Conservation (phyloP, 2,888 invertebrate species). For the Tortrix viridana region DNA sequence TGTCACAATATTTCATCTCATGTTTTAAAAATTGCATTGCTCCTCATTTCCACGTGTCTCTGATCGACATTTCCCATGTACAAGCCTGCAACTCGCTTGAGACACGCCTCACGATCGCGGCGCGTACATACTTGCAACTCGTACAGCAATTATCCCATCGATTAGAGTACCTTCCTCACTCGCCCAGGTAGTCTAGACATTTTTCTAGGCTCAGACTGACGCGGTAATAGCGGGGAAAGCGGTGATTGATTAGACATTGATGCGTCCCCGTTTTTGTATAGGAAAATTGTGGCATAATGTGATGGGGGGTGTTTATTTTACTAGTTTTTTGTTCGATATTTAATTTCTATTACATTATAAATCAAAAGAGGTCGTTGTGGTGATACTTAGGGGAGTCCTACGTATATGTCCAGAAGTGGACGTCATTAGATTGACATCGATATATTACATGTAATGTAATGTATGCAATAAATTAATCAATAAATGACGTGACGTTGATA, state of each 20-base stretch:
- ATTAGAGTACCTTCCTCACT: conserved; percentile 47
- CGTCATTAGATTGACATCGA: no score
- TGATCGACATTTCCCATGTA: not conserved
- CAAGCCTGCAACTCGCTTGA: not conserved
- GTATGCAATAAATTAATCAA: no score
- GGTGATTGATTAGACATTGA: conserved; percentile 33
- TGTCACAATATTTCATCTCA: no score
- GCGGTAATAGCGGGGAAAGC: conserved; percentile 32
- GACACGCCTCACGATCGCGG: conserved; percentile 8
- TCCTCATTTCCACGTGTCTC: not conserved
- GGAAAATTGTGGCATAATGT: conserved; percentile 6
- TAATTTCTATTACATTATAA: no score
- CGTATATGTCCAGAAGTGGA: no score
- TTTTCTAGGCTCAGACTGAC: conserved; percentile 22
- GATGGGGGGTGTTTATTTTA: not conserved
- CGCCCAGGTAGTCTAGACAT: conserved; percentile 17
- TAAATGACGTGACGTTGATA: no score
- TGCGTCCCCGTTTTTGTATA: conserved; percentile 27
- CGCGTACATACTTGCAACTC: not conserved
- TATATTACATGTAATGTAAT: no score
- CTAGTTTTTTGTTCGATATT: not conserved
- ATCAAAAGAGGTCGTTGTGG: no score
- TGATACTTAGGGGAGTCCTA: no score
- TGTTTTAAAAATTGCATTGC: not conserved
- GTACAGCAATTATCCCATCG: conserved; percentile 43